A percentile compares a stretch with the other conserved stretches of the same genome.
Evolutionary conservation across 2,888 invertebrate genomes (phyloP).

Genomic region (Anorthoa munda): DNA sequence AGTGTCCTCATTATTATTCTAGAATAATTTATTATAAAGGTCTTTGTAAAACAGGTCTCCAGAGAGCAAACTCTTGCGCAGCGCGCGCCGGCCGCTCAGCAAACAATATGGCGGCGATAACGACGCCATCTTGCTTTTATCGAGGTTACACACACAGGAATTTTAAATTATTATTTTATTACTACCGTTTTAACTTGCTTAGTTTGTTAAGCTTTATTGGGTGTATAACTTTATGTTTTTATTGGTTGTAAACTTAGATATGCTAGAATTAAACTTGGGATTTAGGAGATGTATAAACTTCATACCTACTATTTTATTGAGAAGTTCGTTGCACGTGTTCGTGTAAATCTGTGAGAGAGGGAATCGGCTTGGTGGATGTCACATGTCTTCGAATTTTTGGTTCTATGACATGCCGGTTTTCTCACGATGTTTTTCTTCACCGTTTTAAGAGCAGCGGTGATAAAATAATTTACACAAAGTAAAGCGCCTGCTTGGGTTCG

Average conservation of each 20-base stretch:
- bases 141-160: slow-evolving; percentile 86
- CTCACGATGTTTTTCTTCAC: no score
- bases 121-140: slow-evolving; percentile 87
- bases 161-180: slow-evolving; percentile 85
- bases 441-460: no score
- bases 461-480: no score
- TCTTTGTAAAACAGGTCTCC: slow-evolving; percentile 87
- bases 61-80: slow-evolving; percentile 89
- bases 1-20: slow-evolving; percentile 84
- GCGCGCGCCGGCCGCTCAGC: slow-evolving; percentile 75
- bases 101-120: slow-evolving; percentile 89
- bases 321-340: not conserved
- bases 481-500: no score
- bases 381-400: no score
- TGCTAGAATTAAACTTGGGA: not conserved
- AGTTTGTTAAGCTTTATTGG: slow-evolving; percentile 58
- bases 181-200: slow-evolving; percentile 68
- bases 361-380: no score
- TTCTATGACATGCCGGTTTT: no score
- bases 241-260: slow-evolving; percentile 7
- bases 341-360: not conserved
- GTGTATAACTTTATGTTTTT: slow-evolving; percentile 45
- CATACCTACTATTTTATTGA: not conserved
- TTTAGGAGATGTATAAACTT: slow-evolving; percentile 2
- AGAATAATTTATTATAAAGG: slow-evolving; percentile 74